Percentiles rank a stretch among this genome's conserved stretches.
These are phyloP conservation scores for Geophilus truncorum DNA, from an alignment of 2,888 invertebrate genomes.

Conservation along the genomic window DNA sequence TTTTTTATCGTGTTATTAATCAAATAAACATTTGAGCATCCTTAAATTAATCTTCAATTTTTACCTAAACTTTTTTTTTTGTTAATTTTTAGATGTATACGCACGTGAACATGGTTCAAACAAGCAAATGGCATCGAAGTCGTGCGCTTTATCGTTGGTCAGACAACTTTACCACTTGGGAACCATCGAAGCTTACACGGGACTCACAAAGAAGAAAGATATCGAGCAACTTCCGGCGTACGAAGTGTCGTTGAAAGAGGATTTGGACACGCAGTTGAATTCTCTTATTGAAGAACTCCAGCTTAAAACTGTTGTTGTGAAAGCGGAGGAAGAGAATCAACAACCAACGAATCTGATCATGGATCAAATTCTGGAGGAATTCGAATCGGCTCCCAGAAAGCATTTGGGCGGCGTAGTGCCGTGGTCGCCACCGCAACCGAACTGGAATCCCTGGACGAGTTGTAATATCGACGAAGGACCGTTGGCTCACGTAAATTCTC, in stretches of 20 bases:
- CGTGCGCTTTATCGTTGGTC: constrained; percentile 90
- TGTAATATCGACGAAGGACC: constrained; percentile 94
- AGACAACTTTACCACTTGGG: constrained; percentile 90
- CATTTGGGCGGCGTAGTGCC: constrained; percentile 74
- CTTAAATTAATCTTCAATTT: not conserved
- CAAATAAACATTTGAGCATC: not conserved
- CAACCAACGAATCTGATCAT: constrained; percentile 55
- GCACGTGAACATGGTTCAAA: constrained; percentile 93
- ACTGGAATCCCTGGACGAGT: constrained; percentile 97
- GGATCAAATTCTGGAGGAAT: constrained; percentile 58
- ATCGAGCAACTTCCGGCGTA: constrained; percentile 63
- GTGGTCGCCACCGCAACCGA: constrained; percentile 92
- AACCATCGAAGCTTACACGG: constrained; percentile 80
- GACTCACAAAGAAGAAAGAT: constrained; percentile 63
- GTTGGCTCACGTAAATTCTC: constrained; percentile 52
- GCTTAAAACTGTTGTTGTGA: constrained; percentile 35
- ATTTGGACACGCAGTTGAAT: constrained; percentile 55
- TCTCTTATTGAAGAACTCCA: constrained; percentile 42
- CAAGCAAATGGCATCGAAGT: constrained; percentile 93
- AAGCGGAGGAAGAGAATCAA: constrained; percentile 27
- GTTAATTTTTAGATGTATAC: constrained; percentile 47
- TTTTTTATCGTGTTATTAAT: not conserved
- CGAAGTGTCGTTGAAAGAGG: constrained; percentile 68
- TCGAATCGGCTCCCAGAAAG: constrained; percentile 58
- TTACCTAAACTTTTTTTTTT: not conserved